Percentiles rank a stretch among this genome's conserved stretches.
Evolutionary conservation across 2,113 vertebrate species (phyloP).

Genomic region (Mormyrus iriodes): DNA sequence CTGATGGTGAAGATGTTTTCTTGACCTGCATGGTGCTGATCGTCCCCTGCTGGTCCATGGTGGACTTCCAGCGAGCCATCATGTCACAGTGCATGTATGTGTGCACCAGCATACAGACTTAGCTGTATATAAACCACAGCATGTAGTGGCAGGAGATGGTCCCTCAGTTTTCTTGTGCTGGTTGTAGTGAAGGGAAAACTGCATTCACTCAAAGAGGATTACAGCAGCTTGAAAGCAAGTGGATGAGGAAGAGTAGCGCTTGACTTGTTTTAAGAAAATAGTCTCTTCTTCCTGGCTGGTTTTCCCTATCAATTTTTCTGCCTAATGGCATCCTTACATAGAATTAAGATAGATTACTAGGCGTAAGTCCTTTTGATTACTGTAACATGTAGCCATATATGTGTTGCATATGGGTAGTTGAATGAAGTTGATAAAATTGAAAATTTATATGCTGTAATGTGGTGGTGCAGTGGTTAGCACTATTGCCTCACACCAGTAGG

Average conservation of each 20-base stretch:
- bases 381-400: not conserved
- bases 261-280: not conserved
- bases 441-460: not conserved
- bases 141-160: conserved; percentile 13
- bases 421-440: no score
- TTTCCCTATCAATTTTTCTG: not conserved
- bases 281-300: no score
- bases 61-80: not conserved
- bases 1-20: not conserved
- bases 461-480: not conserved
- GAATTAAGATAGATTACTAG: not conserved
- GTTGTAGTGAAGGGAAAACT: not conserved
- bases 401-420: not conserved
- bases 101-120: conserved; percentile 44
- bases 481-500: not conserved
- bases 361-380: not conserved
- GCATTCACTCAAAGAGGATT: not conserved
- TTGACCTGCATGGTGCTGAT: not conserved
- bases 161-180: conserved; percentile 18
- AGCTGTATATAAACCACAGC: conserved; percentile 37
- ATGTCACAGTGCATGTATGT: not conserved
- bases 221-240: not conserved
- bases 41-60: not conserved
- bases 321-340: not conserved
- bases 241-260: not conserved